Evolutionary conservation across 2,113 vertebrate genomes (phyloP).

Genomic region (Gnathonemus longibarbis): DNA sequence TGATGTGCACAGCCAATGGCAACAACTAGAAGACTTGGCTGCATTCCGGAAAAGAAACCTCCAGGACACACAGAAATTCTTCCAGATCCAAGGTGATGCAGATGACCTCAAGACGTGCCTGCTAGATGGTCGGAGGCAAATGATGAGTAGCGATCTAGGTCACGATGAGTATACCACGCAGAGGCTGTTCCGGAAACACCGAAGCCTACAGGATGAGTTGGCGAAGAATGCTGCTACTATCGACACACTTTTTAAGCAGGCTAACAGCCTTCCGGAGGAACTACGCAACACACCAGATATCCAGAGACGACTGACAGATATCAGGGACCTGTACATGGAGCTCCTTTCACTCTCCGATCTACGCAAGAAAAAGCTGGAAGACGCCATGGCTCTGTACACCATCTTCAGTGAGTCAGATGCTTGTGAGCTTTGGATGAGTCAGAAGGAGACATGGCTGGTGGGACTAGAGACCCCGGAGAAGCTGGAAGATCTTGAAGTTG

Average conservation of each 20-base stretch:
- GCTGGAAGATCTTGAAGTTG: slow-evolving; percentile 87
- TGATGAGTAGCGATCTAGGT: slow-evolving; percentile 71
- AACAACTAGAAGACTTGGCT: slow-evolving; percentile 82
- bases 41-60: slow-evolving; percentile 79
- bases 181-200: slow-evolving; percentile 73
- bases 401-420: slow-evolving; percentile 90
- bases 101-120: slow-evolving; percentile 81
- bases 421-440: slow-evolving; percentile 90
- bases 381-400: slow-evolving; percentile 79
- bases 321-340: slow-evolving; percentile 73
- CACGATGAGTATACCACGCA: slow-evolving; percentile 84
- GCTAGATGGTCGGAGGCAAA: slow-evolving; percentile 69
- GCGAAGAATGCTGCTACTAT: slow-evolving; percentile 65
- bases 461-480: slow-evolving; percentile 77
- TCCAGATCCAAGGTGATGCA: slow-evolving; percentile 88
- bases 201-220: slow-evolving; percentile 70
- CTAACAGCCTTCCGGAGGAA: slow-evolving; percentile 72
- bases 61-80: slow-evolving; percentile 76
- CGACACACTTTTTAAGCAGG: slow-evolving; percentile 68
- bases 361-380: slow-evolving; percentile 74
- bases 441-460: slow-evolving; percentile 90
- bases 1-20: slow-evolving; percentile 69
- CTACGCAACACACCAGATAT: slow-evolving; percentile 76
- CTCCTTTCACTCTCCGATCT: slow-evolving; percentile 70
- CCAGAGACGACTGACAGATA: slow-evolving; percentile 65